These are phyloP conservation scores for Anadara kagoshimensis DNA, from an alignment of 1,140 invertebrate species.

Conservation along the genomic window DNA sequence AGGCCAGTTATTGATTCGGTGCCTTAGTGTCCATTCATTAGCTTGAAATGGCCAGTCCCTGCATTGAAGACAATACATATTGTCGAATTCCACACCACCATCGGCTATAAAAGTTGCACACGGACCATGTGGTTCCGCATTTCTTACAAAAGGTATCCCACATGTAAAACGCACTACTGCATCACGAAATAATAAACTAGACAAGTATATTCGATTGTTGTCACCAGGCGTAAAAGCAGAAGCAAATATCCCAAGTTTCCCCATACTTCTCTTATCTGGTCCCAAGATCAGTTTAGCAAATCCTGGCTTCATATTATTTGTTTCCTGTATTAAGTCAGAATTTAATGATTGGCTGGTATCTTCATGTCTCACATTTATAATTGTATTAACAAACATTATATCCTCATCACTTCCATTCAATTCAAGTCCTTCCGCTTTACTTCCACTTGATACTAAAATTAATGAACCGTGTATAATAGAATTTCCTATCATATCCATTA, in stretches of 20 bases:
- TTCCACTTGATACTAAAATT: background rate
- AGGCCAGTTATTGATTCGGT: background rate
- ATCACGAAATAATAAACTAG: background rate
- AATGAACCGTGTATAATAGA: background rate
- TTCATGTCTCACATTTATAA: background rate
- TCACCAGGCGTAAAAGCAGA: background rate
- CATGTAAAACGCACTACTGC: background rate
- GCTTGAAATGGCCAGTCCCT: background rate
- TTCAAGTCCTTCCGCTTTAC: background rate
- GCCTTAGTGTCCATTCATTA: background rate
- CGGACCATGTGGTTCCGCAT: background rate
- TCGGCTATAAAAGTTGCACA: background rate
- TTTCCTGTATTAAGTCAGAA: background rate
- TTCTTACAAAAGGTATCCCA: background rate
- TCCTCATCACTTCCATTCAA: background rate
- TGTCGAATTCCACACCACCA: background rate
- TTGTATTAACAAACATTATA: background rate
- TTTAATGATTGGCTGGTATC: background rate
- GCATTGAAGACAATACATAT: background rate
- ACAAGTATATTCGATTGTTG: background rate
- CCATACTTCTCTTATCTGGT: background rate
- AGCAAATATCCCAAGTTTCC: background rate
- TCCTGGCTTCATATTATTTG: background rate
- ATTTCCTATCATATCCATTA: background rate
- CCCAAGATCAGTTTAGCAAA: background rate